Conservation (phyloP, 2,888 invertebrate species). For the Drosophila austrosaltans region DNA sequence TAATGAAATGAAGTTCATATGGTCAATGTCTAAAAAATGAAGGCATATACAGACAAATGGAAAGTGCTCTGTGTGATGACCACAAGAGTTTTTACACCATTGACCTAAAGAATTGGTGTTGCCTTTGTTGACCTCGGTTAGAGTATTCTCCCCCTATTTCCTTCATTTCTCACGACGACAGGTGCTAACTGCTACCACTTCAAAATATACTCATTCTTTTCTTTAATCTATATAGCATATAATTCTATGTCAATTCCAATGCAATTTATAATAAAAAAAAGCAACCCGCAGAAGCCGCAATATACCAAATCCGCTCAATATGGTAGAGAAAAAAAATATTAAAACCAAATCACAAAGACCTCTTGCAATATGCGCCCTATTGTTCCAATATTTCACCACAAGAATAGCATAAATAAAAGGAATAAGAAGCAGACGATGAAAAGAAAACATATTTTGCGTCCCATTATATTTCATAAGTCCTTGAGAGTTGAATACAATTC, state of each 20-base stretch:
- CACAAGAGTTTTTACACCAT: too few relatives aligned
- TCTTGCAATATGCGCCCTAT: conserved; percentile 51
- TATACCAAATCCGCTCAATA: conserved; percentile 49
- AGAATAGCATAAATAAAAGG: conserved; percentile 29
- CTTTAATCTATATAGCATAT: not conserved
- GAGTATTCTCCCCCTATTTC: not conserved
- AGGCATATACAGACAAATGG: too few relatives aligned
- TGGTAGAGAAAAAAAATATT: not conserved
- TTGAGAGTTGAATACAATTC: conserved; percentile 58
- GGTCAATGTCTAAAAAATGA: too few relatives aligned
- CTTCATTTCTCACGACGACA: conserved; percentile 32
- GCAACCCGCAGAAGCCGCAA: conserved; percentile 55
- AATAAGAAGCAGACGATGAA: conserved; percentile 43
- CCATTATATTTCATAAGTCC: conserved; percentile 75
- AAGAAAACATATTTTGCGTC: conserved; percentile 60
- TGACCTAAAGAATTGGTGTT: too few relatives aligned
- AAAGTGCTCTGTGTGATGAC: too few relatives aligned
- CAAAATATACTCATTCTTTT: conserved; percentile 9
- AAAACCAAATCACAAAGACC: conserved; percentile 31
- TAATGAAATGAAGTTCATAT: too few relatives aligned
- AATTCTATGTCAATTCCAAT: conserved; percentile 49
- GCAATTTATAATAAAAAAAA: conserved; percentile 45
- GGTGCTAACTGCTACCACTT: conserved; percentile 40
- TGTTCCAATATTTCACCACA: conserved; percentile 47
- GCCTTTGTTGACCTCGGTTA: not conserved